Conservation (phyloP, 2,888 invertebrate species). For the Margaritifera margaritifera region DNA sequence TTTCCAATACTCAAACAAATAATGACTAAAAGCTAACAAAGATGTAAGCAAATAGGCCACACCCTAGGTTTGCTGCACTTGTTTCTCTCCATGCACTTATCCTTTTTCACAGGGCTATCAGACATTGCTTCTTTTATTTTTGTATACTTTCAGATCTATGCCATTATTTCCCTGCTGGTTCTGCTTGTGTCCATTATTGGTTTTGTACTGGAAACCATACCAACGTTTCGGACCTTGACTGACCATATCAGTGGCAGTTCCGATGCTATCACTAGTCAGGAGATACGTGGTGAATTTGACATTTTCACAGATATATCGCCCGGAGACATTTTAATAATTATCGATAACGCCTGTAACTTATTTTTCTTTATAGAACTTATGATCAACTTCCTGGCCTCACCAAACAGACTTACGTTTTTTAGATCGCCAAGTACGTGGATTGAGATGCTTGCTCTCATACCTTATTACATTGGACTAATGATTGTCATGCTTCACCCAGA, state of each 20-base stretch:
- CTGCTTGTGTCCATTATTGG: slow-evolving; percentile 31
- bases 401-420: slow-evolving; percentile 22
- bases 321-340: slow-evolving; percentile 24
- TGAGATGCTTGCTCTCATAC: slow-evolving; percentile 29
- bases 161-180: slow-evolving; percentile 22
- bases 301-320: slow-evolving; percentile 26
- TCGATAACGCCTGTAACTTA: slow-evolving; percentile 32
- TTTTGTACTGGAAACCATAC: slow-evolving; percentile 35
- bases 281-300: slow-evolving; percentile 25
- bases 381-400: slow-evolving; percentile 29
- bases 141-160: slow-evolving; percentile 28
- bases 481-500: slow-evolving; percentile 29
- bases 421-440: slow-evolving; percentile 24
- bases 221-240: slow-evolving; percentile 25
- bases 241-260: slow-evolving; percentile 17
- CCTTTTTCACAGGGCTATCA: too few species aligned
- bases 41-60: too few species aligned
- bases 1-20: too few species aligned
- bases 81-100: too few species aligned
- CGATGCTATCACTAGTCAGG: slow-evolving; percentile 20
- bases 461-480: slow-evolving; percentile 34
- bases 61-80: too few species aligned
- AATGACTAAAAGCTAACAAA: too few species aligned
- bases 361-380: slow-evolving; percentile 34
- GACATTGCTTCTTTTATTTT: not conserved